Conservation (phyloP, 2,888 invertebrate genomes). For the Rhagonycha lutea region DNA sequence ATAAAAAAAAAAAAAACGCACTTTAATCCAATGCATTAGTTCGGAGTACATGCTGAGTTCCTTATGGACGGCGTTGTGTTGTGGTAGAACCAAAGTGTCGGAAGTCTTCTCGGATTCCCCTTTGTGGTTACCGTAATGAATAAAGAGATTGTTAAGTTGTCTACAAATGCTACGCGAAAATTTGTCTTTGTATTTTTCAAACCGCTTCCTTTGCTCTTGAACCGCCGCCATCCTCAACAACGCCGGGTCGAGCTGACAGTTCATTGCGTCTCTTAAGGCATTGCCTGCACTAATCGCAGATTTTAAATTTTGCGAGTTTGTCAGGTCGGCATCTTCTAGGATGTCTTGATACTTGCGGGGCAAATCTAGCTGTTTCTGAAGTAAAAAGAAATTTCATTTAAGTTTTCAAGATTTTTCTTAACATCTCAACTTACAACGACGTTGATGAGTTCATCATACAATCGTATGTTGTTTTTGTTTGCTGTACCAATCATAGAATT, state of each 20-base stretch:
- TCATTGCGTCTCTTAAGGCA: constrained; percentile 75
- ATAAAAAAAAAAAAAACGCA: constrained; percentile 22
- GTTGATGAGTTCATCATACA: constrained; percentile 78
- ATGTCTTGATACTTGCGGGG: constrained; percentile 68
- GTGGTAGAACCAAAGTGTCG: constrained; percentile 70
- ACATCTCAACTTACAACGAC: constrained; percentile 66
- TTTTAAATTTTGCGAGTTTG: constrained; percentile 63
- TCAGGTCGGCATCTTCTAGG: constrained; percentile 74
- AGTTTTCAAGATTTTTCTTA: constrained; percentile 8
- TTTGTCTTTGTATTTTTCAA: constrained; percentile 76
- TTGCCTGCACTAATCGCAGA: constrained; percentile 73
- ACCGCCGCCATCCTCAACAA: constrained; percentile 72
- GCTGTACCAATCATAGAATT: constrained; percentile 85
- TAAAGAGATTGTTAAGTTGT: constrained; percentile 92
- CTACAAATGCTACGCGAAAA: constrained; percentile 84
- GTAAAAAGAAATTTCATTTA: constrained; percentile 26
- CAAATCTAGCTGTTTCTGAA: constrained; percentile 70
- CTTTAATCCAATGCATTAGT: constrained; percentile 89
- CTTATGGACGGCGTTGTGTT: constrained; percentile 79
- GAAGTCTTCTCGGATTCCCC: constrained; percentile 63
- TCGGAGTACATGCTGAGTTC: constrained; percentile 87
- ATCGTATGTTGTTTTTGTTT: constrained; percentile 80
- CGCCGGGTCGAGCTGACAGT: constrained; percentile 67
- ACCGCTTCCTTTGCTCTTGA: constrained; percentile 77
- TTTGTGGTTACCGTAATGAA: constrained; percentile 82